Evolutionary conservation across 2,797 vertebrate species (phyloP).

Genomic region (Girardinus metallicus): DNA sequence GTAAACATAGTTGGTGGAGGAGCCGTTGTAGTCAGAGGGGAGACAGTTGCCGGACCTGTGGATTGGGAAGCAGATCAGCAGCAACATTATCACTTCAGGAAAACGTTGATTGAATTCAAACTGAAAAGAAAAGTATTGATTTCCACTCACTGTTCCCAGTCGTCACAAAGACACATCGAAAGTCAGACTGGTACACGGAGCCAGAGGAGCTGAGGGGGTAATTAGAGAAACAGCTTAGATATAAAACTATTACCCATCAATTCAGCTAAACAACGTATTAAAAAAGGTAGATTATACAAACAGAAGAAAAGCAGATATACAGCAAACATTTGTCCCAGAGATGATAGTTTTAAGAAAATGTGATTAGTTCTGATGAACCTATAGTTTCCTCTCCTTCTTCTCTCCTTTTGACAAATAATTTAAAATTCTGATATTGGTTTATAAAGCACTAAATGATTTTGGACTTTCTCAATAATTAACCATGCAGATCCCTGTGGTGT

Average conservation of each 20-base stretch:
- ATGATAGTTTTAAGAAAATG: background rate
- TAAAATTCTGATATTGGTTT: background rate
- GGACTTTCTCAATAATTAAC: background rate
- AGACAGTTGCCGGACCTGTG: background rate
- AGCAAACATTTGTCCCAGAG: background rate
- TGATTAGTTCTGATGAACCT: background rate
- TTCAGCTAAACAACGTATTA: background rate
- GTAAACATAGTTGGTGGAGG: background rate
- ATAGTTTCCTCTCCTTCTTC: no score
- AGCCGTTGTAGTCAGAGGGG: background rate
- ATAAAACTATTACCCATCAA: background rate
- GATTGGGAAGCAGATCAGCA: background rate
- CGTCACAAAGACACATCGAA: slow-evolving; percentile 40
- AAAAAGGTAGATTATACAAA: background rate
- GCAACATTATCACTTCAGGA: background rate
- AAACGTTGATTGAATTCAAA: background rate
- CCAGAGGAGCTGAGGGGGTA: background rate
- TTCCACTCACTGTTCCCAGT: slow-evolving; percentile 20
- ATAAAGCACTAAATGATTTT: background rate
- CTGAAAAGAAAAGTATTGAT: fast-evolving
- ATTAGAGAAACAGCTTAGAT: background rate
- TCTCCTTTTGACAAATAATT: background rate
- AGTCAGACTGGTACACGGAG: slow-evolving; percentile 28
- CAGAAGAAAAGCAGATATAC: background rate
- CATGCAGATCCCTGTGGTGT: background rate